Evolutionary conservation across 2,888 invertebrate genomes (phyloP), one percentile per base, ranked within the genome.

Genomic region (Creontiades dilutus): DNA sequence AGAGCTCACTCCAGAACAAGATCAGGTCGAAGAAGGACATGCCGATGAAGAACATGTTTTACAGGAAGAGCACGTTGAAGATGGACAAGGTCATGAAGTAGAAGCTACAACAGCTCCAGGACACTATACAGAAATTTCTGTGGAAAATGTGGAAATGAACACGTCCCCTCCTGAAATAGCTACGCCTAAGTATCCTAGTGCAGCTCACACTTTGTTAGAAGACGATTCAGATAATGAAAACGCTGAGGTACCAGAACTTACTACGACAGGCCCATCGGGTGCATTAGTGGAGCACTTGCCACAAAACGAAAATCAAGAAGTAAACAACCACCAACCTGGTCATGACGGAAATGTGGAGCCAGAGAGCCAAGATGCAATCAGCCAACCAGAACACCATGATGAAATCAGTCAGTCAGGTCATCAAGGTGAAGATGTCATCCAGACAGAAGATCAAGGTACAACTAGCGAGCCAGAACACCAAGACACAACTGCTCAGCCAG

Each of bases 71-170:
- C 81, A 91, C 90, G 11, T 90, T 5, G 68, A 61, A 37, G 91
- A 91, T 55, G 84, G 91, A 37, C 84, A 89, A 48, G 47, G 19
- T 19, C 82, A 89, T n/a, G 84, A 75, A 48, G 48, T 61, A 52
- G 82, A 89, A 27, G 89, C 75, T 13, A 82, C 89, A 16, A 84
- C 90, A 19, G 12, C 19, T 16, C 37, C 84, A 23, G 90, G 85
- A 90, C 81, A 90, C 23, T 91, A 90, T 84, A 91, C 91, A 23
- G 91, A 92, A 90, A 89, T 91, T 57, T 89, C 91, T 46, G 91
- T 91, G 68, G 91, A 91, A 91, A 91, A 92, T 86, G 90, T 84
- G 2, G 90, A 82, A 86, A 86, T 86, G 81, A 90, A 90, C 84
- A 91, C 52, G 85, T 90, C 78, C 57, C 90, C 90, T 84, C 91